Conservation (phyloP, 2,888 invertebrate species). For the Dendrolimus pini region DNA sequence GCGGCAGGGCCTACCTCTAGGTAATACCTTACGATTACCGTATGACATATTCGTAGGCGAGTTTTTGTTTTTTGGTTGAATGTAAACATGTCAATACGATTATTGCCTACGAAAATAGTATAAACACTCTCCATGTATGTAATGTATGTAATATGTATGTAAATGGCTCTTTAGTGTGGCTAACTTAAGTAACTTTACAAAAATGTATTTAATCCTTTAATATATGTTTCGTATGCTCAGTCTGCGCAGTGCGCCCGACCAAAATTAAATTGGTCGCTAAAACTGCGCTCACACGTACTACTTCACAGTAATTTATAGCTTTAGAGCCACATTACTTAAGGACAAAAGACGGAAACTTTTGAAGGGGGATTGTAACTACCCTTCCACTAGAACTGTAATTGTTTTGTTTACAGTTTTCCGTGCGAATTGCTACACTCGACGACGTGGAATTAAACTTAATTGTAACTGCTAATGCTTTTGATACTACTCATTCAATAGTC, state of each 20-base stretch:
- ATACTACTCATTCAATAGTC: slow-evolving; percentile 14
- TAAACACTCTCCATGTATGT: too few relatives aligned
- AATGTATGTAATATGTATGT: too few relatives aligned
- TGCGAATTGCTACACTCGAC: slow-evolving; percentile 41
- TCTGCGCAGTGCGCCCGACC: not conserved
- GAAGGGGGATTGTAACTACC: slow-evolving; percentile 45
- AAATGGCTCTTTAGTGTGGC: too few relatives aligned
- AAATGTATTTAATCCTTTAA: too few relatives aligned
- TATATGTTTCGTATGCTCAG: too few relatives aligned
- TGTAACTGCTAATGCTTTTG: slow-evolving; percentile 43
- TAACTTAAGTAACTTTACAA: too few relatives aligned
- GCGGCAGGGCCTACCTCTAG: too few relatives aligned
- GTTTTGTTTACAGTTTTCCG: slow-evolving; percentile 50
- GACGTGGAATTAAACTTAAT: slow-evolving; percentile 43
- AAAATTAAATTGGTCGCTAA: slow-evolving; percentile 20
- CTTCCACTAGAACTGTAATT: slow-evolving; percentile 43
- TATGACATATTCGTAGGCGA: too few relatives aligned
- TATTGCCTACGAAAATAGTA: too few relatives aligned
- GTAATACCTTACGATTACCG: too few relatives aligned
- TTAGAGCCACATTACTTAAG: slow-evolving; percentile 41
- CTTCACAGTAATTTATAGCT: slow-evolving; percentile 37
- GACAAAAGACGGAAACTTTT: slow-evolving; percentile 37
- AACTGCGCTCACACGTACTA: slow-evolving; percentile 28
- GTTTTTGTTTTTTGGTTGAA: too few relatives aligned
- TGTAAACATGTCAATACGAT: too few relatives aligned